phyloP scores from a whole-genome alignment of 1,140 invertebrate genomes.

The Adelges cooleyi region DNA sequence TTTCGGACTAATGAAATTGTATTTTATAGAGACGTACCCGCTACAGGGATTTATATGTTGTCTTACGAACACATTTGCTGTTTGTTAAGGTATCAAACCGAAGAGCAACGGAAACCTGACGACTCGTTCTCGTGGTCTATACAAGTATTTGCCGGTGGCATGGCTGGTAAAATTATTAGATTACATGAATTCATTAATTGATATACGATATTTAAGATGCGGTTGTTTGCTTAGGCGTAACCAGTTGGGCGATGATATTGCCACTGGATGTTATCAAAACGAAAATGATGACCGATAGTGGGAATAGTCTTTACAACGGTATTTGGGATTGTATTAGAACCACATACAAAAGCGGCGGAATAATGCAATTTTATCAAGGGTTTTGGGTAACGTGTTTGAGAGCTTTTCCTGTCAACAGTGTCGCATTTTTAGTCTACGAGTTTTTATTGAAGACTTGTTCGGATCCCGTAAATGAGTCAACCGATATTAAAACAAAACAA shows the following conservation, averaged over 20 bases:
- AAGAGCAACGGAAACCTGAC: neutral
- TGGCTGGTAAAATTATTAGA: conserved; percentile 2
- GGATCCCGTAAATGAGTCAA: too few relatives aligned
- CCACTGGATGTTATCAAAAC: conserved; percentile 70
- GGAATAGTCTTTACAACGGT: conserved; percentile 43
- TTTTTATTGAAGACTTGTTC: neutral
- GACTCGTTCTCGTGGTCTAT: neutral
- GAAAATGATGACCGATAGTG: conserved; percentile 54
- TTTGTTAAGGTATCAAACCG: neutral
- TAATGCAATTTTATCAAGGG: conserved; percentile 46
- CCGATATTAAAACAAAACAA: too few relatives aligned
- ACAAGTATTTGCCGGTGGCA: neutral
- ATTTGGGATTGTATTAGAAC: conserved; percentile 42
- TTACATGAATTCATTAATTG: neutral
- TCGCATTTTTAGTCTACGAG: conserved; percentile 55
- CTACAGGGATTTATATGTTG: neutral
- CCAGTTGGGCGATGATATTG: conserved; percentile 56
- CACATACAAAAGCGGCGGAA: conserved; percentile 43
- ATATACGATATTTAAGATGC: neutral
- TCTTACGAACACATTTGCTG: conserved; percentile 1
- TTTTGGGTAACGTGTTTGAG: conserved; percentile 46
- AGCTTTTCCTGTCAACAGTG: conserved; percentile 58
- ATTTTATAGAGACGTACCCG: neutral
- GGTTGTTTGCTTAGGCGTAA: conserved; percentile 41
- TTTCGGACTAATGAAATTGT: too few relatives aligned